Percentiles rank a stretch among this genome's conserved stretches.
These are phyloP conservation scores for Leptopilina clavipes DNA, from an alignment of 1,140 invertebrate species.

Conservation along the genomic window DNA sequence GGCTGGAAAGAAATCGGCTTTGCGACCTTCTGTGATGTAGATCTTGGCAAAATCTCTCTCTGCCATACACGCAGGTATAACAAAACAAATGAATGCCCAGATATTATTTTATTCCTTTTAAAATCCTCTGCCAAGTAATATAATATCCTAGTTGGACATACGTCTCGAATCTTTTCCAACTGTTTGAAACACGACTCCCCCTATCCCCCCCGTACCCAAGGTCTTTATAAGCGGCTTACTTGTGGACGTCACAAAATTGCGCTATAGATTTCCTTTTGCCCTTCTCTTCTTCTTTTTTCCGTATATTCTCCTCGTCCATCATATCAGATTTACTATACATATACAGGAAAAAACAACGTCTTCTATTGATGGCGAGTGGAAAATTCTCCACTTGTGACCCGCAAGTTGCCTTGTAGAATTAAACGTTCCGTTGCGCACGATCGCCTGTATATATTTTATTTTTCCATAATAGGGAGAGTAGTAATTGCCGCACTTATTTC, in stretches of 20 bases:
- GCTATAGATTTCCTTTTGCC: conserved; percentile 45
- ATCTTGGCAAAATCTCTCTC: conserved; percentile 39
- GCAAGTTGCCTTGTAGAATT: no score
- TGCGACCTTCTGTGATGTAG: conserved; percentile 36
- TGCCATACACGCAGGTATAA: background rate
- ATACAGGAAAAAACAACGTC: no score
- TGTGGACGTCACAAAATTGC: conserved; percentile 61
- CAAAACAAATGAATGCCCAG: conserved; percentile 56
- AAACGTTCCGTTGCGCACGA: no score
- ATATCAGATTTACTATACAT: no score
- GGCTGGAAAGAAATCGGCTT: conserved; percentile 47
- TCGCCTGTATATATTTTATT: no score
- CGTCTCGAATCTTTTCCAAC: conserved; percentile 57
- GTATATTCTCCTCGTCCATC: background rate
- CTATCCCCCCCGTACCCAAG: no score
- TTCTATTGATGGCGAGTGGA: no score
- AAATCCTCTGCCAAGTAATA: conserved; percentile 43
- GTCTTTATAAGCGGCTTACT: conserved; percentile 66
- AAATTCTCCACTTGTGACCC: no score
- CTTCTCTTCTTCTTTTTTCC: conserved; percentile 40
- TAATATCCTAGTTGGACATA: conserved; percentile 57
- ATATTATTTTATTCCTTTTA: conserved; percentile 37
- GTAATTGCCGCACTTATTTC: conserved; percentile 16
- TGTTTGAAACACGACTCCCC: conserved; percentile 65
- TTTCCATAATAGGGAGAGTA: no score